Evolutionary conservation across 2,888 invertebrate genomes (phyloP).

Genomic region (Pogonocherus hispidulus): DNA sequence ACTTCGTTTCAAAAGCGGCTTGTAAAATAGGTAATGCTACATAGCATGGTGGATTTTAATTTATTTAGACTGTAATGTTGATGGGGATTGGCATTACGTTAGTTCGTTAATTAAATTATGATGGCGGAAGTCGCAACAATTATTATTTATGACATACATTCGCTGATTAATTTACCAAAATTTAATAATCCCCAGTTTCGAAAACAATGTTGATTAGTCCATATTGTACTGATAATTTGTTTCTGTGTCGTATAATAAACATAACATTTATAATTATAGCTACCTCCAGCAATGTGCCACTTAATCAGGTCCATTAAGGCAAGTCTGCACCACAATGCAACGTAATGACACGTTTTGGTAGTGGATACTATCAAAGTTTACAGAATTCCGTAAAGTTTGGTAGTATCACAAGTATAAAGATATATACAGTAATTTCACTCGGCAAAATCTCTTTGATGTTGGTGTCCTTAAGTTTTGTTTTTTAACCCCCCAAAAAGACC

Average conservation of each 20-base stretch:
- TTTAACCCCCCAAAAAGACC: too few relatives aligned
- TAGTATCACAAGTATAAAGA: too few relatives aligned
- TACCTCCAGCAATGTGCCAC: too few relatives aligned
- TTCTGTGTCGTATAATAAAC: conserved; percentile 10
- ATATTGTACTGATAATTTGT: conserved; percentile 12
- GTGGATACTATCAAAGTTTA: too few relatives aligned
- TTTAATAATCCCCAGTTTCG: conserved; percentile 8
- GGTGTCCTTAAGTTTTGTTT: too few relatives aligned
- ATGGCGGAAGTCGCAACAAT: conserved; percentile 19
- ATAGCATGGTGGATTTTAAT: conserved; percentile 19
- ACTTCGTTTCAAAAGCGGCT: conserved; percentile 10
- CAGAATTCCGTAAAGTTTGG: too few relatives aligned
- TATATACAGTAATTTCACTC: too few relatives aligned
- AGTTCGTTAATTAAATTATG: conserved; percentile 30
- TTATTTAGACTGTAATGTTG: conserved; percentile 23
- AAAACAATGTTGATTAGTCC: conserved; percentile 1
- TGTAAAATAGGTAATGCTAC: conserved; percentile 9
- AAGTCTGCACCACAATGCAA: too few relatives aligned
- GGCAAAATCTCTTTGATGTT: too few relatives aligned
- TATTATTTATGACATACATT: conserved; percentile 21
- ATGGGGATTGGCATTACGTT: conserved; percentile 22
- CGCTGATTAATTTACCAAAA: conserved; percentile 25
- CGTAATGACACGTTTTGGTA: too few relatives aligned
- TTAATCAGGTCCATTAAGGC: too few relatives aligned
- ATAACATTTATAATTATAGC: not conserved